Conservation (phyloP, 2,888 invertebrate genomes). For the Melanostoma scalare region DNA sequence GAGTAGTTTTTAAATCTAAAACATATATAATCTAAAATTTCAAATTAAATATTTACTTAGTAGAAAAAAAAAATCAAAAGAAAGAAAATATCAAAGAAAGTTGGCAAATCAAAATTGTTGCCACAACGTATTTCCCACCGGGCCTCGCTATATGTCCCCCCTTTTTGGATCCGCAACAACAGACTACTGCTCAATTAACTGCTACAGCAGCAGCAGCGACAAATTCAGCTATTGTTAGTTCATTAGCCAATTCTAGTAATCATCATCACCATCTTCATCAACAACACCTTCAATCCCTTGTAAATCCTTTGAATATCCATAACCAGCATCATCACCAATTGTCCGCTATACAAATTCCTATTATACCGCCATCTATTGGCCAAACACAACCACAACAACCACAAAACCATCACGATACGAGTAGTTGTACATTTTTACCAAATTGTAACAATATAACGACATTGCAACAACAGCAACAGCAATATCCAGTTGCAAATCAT, state of each 20-base stretch:
- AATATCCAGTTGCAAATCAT: constrained; percentile 47
- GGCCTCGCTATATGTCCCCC: constrained; percentile 77
- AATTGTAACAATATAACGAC: constrained; percentile 69
- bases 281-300: constrained; percentile 62
- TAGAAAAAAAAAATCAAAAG: constrained; percentile 30
- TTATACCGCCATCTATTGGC: constrained; percentile 69
- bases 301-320: constrained; percentile 68
- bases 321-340: constrained; percentile 54
- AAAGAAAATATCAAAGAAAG: constrained; percentile 32
- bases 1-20: constrained; percentile 61
- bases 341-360: constrained; percentile 59
- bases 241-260: constrained; percentile 65
- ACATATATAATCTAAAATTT: constrained; percentile 28
- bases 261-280: constrained; percentile 70
- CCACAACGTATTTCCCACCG: constrained; percentile 77
- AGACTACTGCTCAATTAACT: constrained; percentile 63
- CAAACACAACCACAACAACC: constrained; percentile 61
- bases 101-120: constrained; percentile 72
- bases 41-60: constrained; percentile 11
- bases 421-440: constrained; percentile 64
- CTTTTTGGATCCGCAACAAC: constrained; percentile 74
- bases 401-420: constrained; percentile 51
- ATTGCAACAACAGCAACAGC: constrained; percentile 43
- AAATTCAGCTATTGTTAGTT: constrained; percentile 66
- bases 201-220: constrained; percentile 51